A percentile compares a stretch with the other conserved stretches of the same genome.
These are phyloP conservation scores for Hephaestus fuliginosus DNA, from an alignment of 2,797 vertebrate genomes.

Conservation along the genomic window DNA sequence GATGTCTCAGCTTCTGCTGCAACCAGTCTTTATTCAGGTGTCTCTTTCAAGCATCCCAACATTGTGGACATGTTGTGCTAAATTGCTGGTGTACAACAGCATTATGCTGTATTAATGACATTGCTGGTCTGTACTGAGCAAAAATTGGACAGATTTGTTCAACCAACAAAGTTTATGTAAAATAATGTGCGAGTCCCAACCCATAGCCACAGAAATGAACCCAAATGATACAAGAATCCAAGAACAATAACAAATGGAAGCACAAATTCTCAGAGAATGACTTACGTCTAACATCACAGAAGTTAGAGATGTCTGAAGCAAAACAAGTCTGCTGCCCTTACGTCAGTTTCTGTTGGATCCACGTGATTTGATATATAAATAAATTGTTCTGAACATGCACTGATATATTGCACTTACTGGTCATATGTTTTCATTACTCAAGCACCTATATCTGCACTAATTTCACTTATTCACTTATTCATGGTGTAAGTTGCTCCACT, in stretches of 20 bases:
- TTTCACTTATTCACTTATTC: background rate
- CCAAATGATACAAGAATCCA: no score
- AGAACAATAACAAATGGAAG: background rate
- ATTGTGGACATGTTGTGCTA: background rate
- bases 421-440: background rate
- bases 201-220: no score
- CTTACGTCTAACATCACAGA: background rate
- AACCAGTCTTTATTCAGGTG: background rate
- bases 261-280: background rate
- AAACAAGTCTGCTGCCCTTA: background rate
- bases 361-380: constrained; percentile 6
- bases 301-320: background rate
- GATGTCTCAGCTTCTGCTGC: background rate
- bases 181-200: no score
- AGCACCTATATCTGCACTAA: background rate
- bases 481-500: background rate
- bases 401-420: background rate
- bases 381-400: background rate
- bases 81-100: background rate
- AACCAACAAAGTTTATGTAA: no score
- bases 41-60: background rate
- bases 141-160: no score
- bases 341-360: background rate
- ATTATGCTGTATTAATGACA: no score
- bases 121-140: no score